Evolutionary conservation across 2,888 invertebrate genomes (phyloP).

Genomic region (Drosophila mimetica): DNA sequence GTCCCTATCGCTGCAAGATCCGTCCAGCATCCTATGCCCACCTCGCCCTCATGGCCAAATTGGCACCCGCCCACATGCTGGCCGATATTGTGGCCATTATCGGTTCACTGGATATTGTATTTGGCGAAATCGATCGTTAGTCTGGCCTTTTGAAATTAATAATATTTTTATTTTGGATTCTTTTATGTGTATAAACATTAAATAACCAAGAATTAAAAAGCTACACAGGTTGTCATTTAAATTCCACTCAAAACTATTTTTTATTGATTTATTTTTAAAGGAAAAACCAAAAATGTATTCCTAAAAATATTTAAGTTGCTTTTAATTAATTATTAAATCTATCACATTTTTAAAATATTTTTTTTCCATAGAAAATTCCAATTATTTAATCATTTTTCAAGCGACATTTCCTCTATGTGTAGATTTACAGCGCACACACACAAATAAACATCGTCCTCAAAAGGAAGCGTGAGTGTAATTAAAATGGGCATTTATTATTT

Average conservation of each 20-base stretch:
- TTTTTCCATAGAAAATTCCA: neutral
- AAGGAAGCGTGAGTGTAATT: slow-evolving; percentile 29
- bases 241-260: neutral
- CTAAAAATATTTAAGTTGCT: too few relatives aligned
- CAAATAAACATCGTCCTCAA: neutral
- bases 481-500: slow-evolving; percentile 45
- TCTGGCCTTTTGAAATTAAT: too few relatives aligned
- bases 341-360: too few relatives aligned
- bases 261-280: too few relatives aligned
- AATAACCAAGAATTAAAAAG: neutral
- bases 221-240: neutral
- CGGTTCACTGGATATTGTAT: slow-evolving; percentile 88
- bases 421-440: neutral
- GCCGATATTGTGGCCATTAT: slow-evolving; percentile 93
- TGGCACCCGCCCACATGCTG: slow-evolving; percentile 88
- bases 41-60: slow-evolving; percentile 87
- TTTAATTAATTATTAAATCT: too few relatives aligned
- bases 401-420: neutral
- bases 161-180: too few relatives aligned
- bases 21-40: slow-evolving; percentile 87
- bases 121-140: slow-evolving; percentile 87
- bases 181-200: neutral
- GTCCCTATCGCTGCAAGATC: slow-evolving; percentile 89
- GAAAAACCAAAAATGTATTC: neutral
- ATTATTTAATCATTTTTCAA: neutral